Conservation (phyloP, 64 coral and sea anemone species). For the Acropora tenuis region DNA sequence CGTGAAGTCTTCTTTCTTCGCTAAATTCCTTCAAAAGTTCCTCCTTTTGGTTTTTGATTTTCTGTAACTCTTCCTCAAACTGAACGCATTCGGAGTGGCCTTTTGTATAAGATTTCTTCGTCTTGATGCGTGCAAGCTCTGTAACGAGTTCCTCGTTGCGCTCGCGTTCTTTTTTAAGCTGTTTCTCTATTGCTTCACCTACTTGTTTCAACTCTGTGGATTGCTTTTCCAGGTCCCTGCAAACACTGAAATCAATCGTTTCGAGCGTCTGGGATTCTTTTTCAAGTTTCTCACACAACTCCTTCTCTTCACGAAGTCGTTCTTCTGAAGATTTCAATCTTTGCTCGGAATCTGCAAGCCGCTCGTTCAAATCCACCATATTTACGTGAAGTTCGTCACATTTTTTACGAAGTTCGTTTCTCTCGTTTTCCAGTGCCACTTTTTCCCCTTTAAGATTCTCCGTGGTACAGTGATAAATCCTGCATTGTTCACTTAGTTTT, state of each 20-base stretch:
- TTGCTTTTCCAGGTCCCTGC: constrained; percentile 2
- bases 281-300: constrained; percentile 3
- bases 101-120: not conserved
- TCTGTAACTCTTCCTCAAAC: constrained; percentile 39
- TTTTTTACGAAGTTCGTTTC: not conserved
- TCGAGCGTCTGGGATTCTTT: constrained; percentile 11
- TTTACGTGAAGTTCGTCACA: not conserved
- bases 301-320: not conserved
- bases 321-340: not conserved
- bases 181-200: not conserved
- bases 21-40: constrained; percentile 27
- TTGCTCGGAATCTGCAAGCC: constrained; percentile 12
- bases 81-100: not conserved
- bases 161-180: not conserved
- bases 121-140: constrained; percentile 1
- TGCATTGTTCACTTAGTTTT: not conserved
- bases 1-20: constrained; percentile 26
- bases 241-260: not conserved
- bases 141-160: not conserved
- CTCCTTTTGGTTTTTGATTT: constrained; percentile 8
- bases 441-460: not conserved
- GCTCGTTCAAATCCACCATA: not conserved
- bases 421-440: not conserved
- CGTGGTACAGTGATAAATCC: not conserved
- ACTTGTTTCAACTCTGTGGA: not conserved